These are phyloP conservation scores for Stercorarius parasiticus DNA, from an alignment of 2,113 vertebrate genomes.

Conservation along the genomic window DNA sequence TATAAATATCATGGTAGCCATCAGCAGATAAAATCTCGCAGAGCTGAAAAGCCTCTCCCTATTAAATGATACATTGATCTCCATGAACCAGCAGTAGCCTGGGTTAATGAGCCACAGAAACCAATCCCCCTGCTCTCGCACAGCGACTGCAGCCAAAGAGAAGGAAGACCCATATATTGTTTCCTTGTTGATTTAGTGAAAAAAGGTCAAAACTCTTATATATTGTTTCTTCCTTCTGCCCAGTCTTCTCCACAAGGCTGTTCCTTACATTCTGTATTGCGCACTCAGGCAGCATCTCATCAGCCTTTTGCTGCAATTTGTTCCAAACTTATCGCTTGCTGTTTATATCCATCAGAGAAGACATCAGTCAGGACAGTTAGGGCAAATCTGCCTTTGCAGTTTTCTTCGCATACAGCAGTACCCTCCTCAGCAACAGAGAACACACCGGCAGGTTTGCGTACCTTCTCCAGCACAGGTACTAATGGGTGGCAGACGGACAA, in stretches of 20 bases:
- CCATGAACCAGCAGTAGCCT: not conserved
- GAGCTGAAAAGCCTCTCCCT: constrained; percentile 30
- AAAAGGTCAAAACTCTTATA: not conserved
- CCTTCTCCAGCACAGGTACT: not conserved
- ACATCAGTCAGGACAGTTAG: not conserved
- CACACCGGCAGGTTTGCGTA: accelerated
- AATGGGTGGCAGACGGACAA: not conserved
- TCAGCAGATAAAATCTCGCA: constrained; percentile 8
- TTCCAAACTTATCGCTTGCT: not conserved
- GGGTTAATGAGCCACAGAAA: constrained; percentile 4
- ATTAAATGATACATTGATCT: constrained; percentile 50
- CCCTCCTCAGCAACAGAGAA: not conserved
- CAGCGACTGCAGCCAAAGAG: not conserved
- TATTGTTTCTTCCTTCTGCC: not conserved
- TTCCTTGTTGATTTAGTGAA: not conserved
- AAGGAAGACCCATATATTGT: not conserved
- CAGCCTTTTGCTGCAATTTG: not conserved
- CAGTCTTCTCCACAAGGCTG: not conserved
- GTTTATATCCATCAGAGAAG: not conserved
- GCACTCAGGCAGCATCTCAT: not conserved
- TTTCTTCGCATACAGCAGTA: not conserved
- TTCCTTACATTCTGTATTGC: not conserved
- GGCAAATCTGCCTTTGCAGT: not conserved
- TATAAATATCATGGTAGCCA: constrained; percentile 47
- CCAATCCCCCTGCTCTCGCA: not conserved